Percentiles rank a stretch among this genome's conserved stretches.
Evolutionary conservation across 2,113 vertebrate species (phyloP).

Genomic region (Hipposideros armiger): DNA sequence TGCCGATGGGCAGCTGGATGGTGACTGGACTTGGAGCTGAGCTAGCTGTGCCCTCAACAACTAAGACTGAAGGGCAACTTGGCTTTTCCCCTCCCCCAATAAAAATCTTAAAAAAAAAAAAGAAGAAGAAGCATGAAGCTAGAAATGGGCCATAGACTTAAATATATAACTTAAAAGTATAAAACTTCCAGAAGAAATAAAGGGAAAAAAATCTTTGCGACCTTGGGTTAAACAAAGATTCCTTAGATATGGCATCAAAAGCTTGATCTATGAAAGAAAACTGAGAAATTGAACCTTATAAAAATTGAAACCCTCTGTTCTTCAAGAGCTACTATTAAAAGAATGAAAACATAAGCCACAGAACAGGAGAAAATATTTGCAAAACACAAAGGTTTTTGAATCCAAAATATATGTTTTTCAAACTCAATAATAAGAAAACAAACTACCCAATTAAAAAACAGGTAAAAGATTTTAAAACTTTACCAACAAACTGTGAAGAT

Average conservation of each 20-base stretch:
- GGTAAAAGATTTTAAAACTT: not conserved
- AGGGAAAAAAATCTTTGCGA: slow-evolving; percentile 22
- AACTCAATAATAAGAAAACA: slow-evolving; percentile 53
- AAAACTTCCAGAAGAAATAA: slow-evolving; percentile 41
- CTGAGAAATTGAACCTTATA: not conserved
- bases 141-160: slow-evolving; percentile 12
- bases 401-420: slow-evolving; percentile 37
- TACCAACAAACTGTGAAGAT: not conserved
- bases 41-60: no score
- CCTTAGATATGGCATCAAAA: slow-evolving; percentile 65
- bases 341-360: slow-evolving; percentile 55
- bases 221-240: slow-evolving; percentile 62
- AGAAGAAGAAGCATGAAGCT: slow-evolving; percentile 1
- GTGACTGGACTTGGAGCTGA: no score
- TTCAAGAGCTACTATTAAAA: slow-evolving; percentile 19
- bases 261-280: slow-evolving; percentile 49
- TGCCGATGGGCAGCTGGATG: no score
- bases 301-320: slow-evolving; percentile 51
- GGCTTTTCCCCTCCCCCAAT: no score
- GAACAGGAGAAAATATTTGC: slow-evolving; percentile 55
- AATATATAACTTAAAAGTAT: slow-evolving; percentile 24
- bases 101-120: not conserved
- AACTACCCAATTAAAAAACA: slow-evolving; percentile 19
- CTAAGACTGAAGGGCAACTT: no score
- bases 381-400: slow-evolving; percentile 53